phyloP scores from a whole-genome alignment of 2,113 vertebrate species.

The Chlorocebus sabaeus region DNA sequence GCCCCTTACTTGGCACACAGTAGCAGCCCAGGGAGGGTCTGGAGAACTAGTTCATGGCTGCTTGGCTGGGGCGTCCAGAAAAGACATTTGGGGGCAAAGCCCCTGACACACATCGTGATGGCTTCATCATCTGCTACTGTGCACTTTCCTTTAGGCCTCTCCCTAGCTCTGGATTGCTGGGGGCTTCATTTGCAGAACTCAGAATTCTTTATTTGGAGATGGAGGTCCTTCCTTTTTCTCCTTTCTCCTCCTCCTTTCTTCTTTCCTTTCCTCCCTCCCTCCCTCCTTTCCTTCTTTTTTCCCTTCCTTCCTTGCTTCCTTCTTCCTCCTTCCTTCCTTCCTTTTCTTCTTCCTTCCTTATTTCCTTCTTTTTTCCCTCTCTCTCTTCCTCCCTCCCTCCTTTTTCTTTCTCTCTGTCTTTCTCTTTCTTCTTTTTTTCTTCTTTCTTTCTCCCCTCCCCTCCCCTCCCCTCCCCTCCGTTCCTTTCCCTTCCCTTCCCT shows the following conservation, averaged over 20 bases:
- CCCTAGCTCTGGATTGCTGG: neutral
- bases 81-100: neutral
- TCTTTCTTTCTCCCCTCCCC: no score
- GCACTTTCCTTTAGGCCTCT: neutral
- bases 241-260: no score
- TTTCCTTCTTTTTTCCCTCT: no score
- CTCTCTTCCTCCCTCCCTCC: no score
- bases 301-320: neutral
- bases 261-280: no score
- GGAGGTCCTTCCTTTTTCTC: neutral
- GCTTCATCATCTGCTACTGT: accelerated
- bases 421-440: accelerated
- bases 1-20: neutral
- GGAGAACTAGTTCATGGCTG: accelerated
- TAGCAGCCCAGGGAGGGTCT: neutral
- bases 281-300: no score
- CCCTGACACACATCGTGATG: accelerated
- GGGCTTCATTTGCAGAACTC: neutral
- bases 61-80: accelerated
- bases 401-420: accelerated
- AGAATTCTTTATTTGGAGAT: neutral
- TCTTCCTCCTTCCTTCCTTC: no score
- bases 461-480: no score
- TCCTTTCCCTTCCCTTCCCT: no score
- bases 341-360: no score